Conservation (phyloP, 1,140 invertebrate genomes). For the Archivesica marissinica region DNA sequence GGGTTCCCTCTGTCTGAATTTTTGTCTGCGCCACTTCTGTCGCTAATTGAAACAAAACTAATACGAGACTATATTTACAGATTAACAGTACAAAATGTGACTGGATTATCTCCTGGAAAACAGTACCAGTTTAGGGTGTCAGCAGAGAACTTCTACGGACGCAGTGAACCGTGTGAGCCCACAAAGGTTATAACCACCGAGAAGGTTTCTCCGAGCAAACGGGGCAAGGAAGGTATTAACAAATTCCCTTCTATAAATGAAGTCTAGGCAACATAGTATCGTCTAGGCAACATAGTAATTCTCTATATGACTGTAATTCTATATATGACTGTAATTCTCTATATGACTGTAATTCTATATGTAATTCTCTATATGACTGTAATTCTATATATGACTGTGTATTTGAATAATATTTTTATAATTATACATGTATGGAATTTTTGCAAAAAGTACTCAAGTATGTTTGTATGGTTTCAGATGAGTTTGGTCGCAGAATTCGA, state of each 20-base stretch:
- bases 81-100: conserved; percentile 80
- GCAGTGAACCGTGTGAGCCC: conserved; percentile 92
- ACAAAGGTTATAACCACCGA: conserved; percentile 79
- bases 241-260: no score
- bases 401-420: background rate
- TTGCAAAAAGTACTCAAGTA: no score
- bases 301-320: no score
- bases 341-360: no score
- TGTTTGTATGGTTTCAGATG: conserved; percentile 86
- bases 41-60: no score
- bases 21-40: no score
- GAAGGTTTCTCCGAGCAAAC: conserved; percentile 71
- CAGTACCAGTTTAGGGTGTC: conserved; percentile 99
- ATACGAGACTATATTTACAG: conserved; percentile 86
- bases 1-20: no score
- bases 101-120: conserved; percentile 86
- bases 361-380: no score
- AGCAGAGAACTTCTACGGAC: conserved; percentile 98
- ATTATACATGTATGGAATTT: background rate
- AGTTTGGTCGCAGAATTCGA: conserved; percentile 95
- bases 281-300: no score
- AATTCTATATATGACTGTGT: background rate
- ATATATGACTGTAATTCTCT: no score
- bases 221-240: conserved; percentile 77
- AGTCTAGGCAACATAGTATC: no score